phyloP scores from a whole-genome alignment of 2,113 vertebrate species.

The Sorex fumeus region DNA sequence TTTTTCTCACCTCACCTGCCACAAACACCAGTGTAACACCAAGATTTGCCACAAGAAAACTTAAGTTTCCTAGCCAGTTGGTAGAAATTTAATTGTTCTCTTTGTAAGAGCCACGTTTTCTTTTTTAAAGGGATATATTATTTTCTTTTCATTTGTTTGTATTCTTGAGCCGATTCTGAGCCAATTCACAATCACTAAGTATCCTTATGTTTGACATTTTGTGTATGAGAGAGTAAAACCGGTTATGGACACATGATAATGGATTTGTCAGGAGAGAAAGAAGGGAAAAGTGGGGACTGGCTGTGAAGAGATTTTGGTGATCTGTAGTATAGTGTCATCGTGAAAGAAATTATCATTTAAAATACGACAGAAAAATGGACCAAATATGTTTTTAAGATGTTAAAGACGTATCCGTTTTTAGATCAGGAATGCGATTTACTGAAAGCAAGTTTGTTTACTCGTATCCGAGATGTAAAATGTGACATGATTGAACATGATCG shows the following conservation, averaged over 20 bases:
- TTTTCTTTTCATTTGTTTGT: not conserved
- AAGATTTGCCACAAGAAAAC: not conserved
- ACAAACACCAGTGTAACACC: not conserved
- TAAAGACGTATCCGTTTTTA: not conserved
- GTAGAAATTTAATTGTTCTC: not conserved
- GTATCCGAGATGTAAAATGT: not conserved
- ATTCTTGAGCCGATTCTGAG: not conserved
- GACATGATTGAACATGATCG: not conserved
- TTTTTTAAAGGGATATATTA: not conserved
- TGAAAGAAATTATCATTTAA: not conserved
- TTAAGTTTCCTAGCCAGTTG: not conserved
- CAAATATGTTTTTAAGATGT: not conserved
- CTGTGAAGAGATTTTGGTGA: too few species aligned
- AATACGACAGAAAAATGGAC: not conserved
- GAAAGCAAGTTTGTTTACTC: not conserved
- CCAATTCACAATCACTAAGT: not conserved
- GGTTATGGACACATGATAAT: too few species aligned
- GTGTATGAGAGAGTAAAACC: too few species aligned
- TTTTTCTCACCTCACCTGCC: not conserved
- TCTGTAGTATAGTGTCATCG: not conserved
- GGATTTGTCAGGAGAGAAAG: too few species aligned
- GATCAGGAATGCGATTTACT: not conserved
- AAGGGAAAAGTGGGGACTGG: not conserved
- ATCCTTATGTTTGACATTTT: not conserved
- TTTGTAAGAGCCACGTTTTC: not conserved